Evolutionary conservation across 1,140 invertebrate genomes (phyloP).

Genomic region (Archivesica marissinica): DNA sequence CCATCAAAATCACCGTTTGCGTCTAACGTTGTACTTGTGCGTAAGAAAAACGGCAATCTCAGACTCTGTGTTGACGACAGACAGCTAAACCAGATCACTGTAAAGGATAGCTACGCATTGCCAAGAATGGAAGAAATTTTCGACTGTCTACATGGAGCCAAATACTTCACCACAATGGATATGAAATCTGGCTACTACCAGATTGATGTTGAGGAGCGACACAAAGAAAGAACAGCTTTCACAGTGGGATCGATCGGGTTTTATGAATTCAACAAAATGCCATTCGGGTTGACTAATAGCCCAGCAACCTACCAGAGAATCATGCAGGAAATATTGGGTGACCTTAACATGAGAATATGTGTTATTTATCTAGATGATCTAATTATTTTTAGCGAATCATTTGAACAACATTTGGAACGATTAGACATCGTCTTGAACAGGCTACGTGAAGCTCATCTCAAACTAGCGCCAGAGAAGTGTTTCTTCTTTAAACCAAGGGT

Average conservation of each 20-base stretch:
- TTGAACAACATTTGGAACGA: not conserved
- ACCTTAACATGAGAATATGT: constrained; percentile 20
- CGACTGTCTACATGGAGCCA: constrained; percentile 11
- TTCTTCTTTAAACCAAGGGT: constrained; percentile 26
- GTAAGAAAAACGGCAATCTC: constrained; percentile 21
- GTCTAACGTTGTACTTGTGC: constrained; percentile 43
- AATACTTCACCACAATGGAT: not conserved
- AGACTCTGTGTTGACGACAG: constrained; percentile 41
- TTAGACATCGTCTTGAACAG: constrained; percentile 10
- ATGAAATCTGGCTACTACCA: constrained; percentile 13
- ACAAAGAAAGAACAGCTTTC: constrained; percentile 34
- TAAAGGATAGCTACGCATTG: constrained; percentile 17
- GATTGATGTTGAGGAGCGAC: not conserved
- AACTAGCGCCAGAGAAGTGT: constrained; percentile 54
- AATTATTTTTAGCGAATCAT: constrained; percentile 25
- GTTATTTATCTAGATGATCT: constrained; percentile 60
- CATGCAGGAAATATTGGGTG: constrained; percentile 43
- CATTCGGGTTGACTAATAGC: constrained; percentile 49
- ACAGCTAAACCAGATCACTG: not conserved
- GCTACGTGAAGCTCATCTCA: not conserved
- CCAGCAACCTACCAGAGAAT: constrained; percentile 59
- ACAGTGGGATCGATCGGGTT: constrained; percentile 46
- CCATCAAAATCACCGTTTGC: constrained; percentile 24
- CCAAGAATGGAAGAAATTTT: constrained; percentile 14
- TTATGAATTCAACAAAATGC: constrained; percentile 51